Evolutionary conservation across 2,888 invertebrate species (phyloP).

Genomic region (Andrena marginata): DNA sequence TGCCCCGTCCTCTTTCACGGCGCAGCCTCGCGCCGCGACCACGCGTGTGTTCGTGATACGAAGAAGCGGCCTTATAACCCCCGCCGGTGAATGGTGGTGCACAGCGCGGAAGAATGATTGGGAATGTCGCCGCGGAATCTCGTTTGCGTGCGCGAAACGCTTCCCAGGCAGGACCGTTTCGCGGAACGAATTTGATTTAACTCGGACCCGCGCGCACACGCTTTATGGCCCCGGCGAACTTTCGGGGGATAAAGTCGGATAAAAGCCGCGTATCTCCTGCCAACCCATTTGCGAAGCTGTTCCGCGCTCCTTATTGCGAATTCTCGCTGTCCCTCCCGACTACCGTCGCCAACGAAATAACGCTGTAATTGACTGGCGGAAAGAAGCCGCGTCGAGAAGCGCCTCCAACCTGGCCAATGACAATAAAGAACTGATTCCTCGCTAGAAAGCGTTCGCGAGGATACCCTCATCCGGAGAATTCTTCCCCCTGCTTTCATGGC

Average conservation of each 20-base stretch:
- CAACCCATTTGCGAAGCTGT: conserved; percentile 13
- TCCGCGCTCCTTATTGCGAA: conserved; percentile 55
- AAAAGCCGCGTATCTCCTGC: conserved; percentile 60
- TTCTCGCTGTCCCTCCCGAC: conserved; percentile 54
- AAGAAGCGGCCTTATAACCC: conserved; percentile 64
- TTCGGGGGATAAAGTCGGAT: conserved; percentile 73
- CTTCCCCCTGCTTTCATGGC: background rate
- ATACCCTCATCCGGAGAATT: conserved; percentile 11
- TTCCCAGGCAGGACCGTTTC: conserved; percentile 73
- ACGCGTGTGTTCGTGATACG: conserved; percentile 54
- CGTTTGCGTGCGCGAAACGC: conserved; percentile 75
- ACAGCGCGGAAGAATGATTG: conserved; percentile 65
- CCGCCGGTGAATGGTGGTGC: conserved; percentile 52
- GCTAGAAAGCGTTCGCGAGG: conserved; percentile 7
- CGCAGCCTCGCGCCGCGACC: conserved; percentile 15
- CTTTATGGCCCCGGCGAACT: conserved; percentile 70
- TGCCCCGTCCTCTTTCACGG: background rate
- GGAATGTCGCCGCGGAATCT: conserved; percentile 74
- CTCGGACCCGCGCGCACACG: conserved; percentile 62
- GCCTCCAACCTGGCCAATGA: conserved; percentile 24
- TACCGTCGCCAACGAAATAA: conserved; percentile 54
- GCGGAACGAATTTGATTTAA: conserved; percentile 78
- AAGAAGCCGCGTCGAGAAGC: conserved; percentile 2
- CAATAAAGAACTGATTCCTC: conserved; percentile 35
- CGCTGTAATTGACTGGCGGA: conserved; percentile 60